A percentile compares a stretch with the other conserved stretches of the same genome.
Conservation (phyloP, 2,113 vertebrate genomes). For the Catharus bicknelli region DNA sequence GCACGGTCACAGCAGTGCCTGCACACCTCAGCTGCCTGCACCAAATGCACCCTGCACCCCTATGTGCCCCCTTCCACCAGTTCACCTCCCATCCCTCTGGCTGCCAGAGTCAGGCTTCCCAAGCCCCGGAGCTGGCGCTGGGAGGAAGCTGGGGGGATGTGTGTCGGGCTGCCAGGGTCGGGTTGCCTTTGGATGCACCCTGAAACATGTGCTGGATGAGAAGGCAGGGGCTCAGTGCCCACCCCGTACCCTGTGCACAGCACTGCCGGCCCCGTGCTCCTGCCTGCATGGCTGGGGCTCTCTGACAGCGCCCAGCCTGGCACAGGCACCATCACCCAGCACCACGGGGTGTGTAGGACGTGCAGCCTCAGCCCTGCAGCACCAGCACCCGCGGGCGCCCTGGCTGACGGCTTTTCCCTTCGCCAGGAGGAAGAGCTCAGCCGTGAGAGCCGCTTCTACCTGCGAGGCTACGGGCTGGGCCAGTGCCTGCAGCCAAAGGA, state of each 20-base stretch:
- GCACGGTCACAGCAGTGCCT: neutral
- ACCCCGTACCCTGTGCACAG: accelerated
- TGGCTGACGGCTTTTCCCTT: neutral
- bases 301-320: neutral
- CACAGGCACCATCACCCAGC: neutral
- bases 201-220: accelerated
- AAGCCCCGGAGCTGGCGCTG: accelerated
- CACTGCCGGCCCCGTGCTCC: neutral
- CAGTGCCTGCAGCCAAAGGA: conserved; percentile 85
- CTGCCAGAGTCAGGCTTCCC: neutral
- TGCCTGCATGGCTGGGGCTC: neutral
- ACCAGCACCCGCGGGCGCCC: accelerated
- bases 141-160: neutral
- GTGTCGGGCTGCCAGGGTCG: neutral
- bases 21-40: neutral
- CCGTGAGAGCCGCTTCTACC: conserved; percentile 83
- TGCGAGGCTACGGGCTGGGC: conserved; percentile 84
- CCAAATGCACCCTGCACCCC: neutral
- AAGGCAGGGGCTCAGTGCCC: neutral
- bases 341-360: accelerated
- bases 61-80: neutral
- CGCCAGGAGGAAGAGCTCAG: conserved; percentile 83
- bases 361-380: neutral
- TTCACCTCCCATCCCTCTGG: neutral
- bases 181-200: neutral